Conservation (phyloP, 2,888 invertebrate species). For the Noctuana brunneofusca region DNA sequence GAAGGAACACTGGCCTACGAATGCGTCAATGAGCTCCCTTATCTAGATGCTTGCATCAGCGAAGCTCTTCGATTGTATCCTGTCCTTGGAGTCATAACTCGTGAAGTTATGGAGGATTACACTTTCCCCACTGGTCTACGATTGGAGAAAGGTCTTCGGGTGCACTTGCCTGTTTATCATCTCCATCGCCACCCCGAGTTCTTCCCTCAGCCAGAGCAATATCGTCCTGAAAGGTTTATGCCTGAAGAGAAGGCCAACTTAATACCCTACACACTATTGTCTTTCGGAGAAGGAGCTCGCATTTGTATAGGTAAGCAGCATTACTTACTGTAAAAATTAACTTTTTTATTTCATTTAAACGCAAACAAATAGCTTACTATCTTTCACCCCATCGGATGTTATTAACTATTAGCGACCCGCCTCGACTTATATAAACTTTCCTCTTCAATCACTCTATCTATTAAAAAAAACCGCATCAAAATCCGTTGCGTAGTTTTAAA, state of each 20-base stretch:
- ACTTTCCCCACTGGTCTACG: conserved; percentile 52
- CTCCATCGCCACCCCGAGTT: conserved; percentile 51
- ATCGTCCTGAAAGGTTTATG: conserved; percentile 55
- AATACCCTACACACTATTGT: conserved; percentile 51
- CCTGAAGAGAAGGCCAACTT: conserved; percentile 47
- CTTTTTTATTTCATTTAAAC: background rate
- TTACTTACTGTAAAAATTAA: background rate
- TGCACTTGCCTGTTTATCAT: conserved; percentile 56
- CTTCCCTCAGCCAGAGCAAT: conserved; percentile 55
- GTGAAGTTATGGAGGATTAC: conserved; percentile 55
- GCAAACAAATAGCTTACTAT: too few relatives aligned
- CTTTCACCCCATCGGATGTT: too few relatives aligned
- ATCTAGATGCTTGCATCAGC: conserved; percentile 53
- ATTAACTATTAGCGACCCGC: too few relatives aligned
- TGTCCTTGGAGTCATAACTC: conserved; percentile 47
- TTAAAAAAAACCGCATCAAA: too few relatives aligned
- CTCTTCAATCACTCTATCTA: too few relatives aligned
- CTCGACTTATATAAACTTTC: too few relatives aligned
- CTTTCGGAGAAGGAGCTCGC: conserved; percentile 60
- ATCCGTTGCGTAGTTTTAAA: too few relatives aligned
- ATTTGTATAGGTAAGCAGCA: conserved; percentile 57
- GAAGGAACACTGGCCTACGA: conserved; percentile 48
- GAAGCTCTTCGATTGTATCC: conserved; percentile 57
- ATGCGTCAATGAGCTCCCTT: conserved; percentile 53
- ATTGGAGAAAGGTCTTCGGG: conserved; percentile 50